Evolutionary conservation across 2,888 invertebrate species (phyloP), one percentile per base, ranked within the genome.

Genomic region (Rotaria sp.): DNA sequence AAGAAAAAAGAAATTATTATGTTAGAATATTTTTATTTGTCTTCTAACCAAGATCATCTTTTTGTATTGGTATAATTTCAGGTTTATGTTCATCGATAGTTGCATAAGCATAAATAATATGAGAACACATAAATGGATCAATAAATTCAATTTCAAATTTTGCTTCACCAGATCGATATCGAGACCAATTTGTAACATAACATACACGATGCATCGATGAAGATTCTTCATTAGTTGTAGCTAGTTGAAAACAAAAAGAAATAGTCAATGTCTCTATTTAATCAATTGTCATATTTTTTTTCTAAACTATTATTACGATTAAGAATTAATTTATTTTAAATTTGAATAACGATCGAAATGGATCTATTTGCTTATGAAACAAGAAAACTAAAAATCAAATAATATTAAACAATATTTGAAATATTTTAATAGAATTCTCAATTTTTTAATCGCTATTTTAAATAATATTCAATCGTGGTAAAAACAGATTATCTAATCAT

Each of bases 101-200:
- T 21, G 85, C 86, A 8, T 85, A 86, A 13, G 86, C 86, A 52
- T 85, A 86, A 35, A 86, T 55, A n/a, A 86, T 85, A 80, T 86
- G 80, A 80, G 85, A 75, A 59, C 86, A 86, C 45, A 86, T 48
- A 24, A 67, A 75, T 18, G 80, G n/a, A 50, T 86, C 85, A 55
- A 86, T 85, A 48, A 85, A 86, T 48, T 86, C 86, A 84, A 86
- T 75, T 48, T 74, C 74, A 85, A 86, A 86, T 86, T 85, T 48
- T 35, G 85, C 86, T n/a, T 84, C 67, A 26, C 85, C 86, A 45
- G 86, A 41, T 50, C 86, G 74, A 85, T 85, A 86, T 80, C 85
- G 86, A 13, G 86, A 86, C 86, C 86, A 86, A 85, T 86, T 86
- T 57, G 86, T 86, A 15, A 86, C 55, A 38, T 85, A 85, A 38